A percentile compares a stretch with the other conserved stretches of the same genome.
phyloP scores from a whole-genome alignment of 2,113 vertebrate species.

The Zootoca vivipara region DNA sequence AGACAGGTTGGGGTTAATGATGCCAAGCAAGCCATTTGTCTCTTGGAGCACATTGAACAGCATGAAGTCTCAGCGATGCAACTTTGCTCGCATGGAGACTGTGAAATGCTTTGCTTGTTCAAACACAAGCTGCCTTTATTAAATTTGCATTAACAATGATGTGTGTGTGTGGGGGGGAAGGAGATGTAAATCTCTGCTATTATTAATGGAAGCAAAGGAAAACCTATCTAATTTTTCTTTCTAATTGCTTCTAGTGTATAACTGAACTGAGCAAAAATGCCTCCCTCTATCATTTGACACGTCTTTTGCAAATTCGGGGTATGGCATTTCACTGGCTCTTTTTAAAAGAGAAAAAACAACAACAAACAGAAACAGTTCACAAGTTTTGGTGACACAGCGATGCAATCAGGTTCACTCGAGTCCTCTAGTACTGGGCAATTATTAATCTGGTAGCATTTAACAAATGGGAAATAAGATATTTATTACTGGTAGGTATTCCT shows the following conservation, averaged over 20 bases:
- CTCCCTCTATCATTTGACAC: neutral
- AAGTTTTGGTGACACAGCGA: no score
- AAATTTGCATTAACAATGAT: conserved; percentile 9
- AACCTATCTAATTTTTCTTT: neutral
- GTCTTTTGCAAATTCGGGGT: neutral
- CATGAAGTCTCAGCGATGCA: neutral
- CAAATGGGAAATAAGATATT: no score
- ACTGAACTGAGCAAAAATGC: neutral
- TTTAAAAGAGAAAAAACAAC: no score
- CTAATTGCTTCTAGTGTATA: neutral
- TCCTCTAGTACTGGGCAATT: no score
- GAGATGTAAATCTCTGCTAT: neutral
- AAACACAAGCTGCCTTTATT: conserved; percentile 13
- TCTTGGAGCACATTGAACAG: neutral
- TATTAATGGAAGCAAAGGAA: neutral
- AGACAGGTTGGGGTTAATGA: neutral
- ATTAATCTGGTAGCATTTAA: no score
- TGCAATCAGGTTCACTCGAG: no score
- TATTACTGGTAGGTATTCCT: no score
- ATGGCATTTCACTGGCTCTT: no score
- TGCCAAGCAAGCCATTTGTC: neutral
- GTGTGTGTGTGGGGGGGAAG: neutral
- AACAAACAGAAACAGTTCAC: no score
- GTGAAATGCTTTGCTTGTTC: conserved; percentile 19
- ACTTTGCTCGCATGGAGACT: neutral